These are phyloP conservation scores for Epinotia brunnichana DNA, from an alignment of 2,888 invertebrate species.

Conservation along the genomic window DNA sequence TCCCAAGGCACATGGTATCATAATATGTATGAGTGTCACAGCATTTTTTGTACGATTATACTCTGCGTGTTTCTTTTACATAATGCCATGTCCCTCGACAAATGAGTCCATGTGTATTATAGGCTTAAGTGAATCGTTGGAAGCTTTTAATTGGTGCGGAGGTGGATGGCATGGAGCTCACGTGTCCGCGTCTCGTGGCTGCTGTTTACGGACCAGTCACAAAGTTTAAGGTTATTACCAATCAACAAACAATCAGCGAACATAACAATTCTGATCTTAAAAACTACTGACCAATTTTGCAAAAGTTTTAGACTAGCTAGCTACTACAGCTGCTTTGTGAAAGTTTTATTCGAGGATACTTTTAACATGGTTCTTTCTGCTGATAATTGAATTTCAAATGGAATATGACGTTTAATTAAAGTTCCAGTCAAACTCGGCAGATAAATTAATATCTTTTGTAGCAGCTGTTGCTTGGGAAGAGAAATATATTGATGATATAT, in stretches of 20 bases:
- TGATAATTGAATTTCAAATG: conserved; percentile 47
- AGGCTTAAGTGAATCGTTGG: conserved; percentile 33
- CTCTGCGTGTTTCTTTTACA: neutral
- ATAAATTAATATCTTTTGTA: conserved; percentile 53
- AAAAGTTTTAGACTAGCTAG: conserved; percentile 5
- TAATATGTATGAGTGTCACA: neutral
- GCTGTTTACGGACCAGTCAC: conserved; percentile 39
- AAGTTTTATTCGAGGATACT: conserved; percentile 13
- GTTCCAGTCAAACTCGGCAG: conserved; percentile 49
- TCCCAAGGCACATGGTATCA: neutral
- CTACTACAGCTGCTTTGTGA: conserved; percentile 6
- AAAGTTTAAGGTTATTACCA: conserved; percentile 39
- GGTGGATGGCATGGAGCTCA: conserved; percentile 49
- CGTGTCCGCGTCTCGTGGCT: conserved; percentile 60
- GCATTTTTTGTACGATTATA: neutral
- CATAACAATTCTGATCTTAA: conserved; percentile 17
- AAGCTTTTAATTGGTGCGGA: conserved; percentile 42
- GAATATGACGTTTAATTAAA: conserved; percentile 59
- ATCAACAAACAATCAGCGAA: conserved; percentile 35
- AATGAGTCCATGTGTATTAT: conserved; percentile 17
- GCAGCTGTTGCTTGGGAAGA: conserved; percentile 51
- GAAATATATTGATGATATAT: conserved; percentile 40
- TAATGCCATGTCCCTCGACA: conserved; percentile 13
- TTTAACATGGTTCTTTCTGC: conserved; percentile 36
- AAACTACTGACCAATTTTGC: conserved; percentile 7